Conservation (phyloP, 1,140 invertebrate species). For the Vanessa atalanta region DNA sequence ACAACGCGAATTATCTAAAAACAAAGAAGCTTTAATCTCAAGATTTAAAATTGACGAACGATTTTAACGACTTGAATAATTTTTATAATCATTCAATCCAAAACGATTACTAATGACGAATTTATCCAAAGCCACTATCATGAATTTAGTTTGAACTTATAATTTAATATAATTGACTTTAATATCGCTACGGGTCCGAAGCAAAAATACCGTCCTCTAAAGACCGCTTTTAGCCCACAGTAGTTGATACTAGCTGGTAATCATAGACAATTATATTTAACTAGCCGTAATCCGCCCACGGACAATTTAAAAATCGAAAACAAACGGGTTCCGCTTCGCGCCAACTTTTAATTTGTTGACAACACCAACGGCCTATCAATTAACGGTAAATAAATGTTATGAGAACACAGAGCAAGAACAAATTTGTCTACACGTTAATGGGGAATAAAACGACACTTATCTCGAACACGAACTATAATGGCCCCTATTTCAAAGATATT, state of each 20-base stretch:
- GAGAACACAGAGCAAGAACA: conserved; percentile 33
- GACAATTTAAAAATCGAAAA: conserved; percentile 43
- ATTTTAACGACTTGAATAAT: not conserved
- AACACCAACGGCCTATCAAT: conserved; percentile 48
- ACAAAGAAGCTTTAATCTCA: not conserved
- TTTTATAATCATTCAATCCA: conserved; percentile 11
- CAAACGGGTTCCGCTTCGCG: conserved; percentile 31
- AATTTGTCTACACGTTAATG: conserved; percentile 47
- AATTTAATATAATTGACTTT: conserved; percentile 30
- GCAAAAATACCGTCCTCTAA: conserved; percentile 36
- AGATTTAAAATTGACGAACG: not conserved
- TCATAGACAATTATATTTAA: conserved; percentile 51
- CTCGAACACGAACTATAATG: not conserved
- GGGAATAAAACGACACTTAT: conserved; percentile 23
- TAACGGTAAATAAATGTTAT: conserved; percentile 32
- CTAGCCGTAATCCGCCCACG: conserved; percentile 34
- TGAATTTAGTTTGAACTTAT: conserved; percentile 14
- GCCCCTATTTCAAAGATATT: not conserved
- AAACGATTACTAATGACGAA: conserved; percentile 12
- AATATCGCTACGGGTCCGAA: conserved; percentile 15
- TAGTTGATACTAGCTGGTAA: conserved; percentile 40
- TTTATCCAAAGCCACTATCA: not conserved
- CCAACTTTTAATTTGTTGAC: conserved; percentile 48
- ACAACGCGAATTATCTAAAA: not conserved
- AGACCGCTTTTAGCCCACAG: conserved; percentile 32